Evolutionary conservation across 2,797 vertebrate genomes (phyloP).

Genomic region (Thaleichthys pacificus): DNA sequence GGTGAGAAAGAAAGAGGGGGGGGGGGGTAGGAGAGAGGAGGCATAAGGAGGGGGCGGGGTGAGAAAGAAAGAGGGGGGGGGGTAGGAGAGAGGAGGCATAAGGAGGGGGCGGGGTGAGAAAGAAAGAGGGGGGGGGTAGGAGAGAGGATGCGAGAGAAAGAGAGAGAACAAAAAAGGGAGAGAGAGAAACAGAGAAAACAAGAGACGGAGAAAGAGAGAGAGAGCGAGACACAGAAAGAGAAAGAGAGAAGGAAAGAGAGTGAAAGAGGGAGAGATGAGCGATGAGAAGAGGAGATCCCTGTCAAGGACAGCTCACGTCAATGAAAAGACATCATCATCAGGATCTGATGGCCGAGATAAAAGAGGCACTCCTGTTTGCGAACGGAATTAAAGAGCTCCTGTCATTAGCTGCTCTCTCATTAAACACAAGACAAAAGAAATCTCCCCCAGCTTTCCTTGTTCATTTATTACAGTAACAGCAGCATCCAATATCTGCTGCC

Average conservation of each 20-base stretch:
- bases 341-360: not conserved
- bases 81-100: conserved; percentile 14
- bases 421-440: not conserved
- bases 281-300: not conserved
- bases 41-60: conserved; percentile 41
- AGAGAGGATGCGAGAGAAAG: too few species aligned
- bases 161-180: conserved; percentile 40
- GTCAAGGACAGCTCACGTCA: not conserved
- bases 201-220: conserved; percentile 19
- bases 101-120: conserved; percentile 45
- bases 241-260: conserved; percentile 5
- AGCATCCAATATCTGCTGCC: not conserved
- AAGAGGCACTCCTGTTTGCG: not conserved
- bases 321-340: not conserved
- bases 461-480: not conserved
- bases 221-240: conserved; percentile 37
- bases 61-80: conserved; percentile 27
- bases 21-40: conserved; percentile 7
- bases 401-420: not conserved
- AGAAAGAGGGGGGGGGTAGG: conserved; percentile 10
- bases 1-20: conserved; percentile 30
- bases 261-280: conserved; percentile 33
- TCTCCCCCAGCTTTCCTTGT: too few species aligned
- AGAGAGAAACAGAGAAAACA: conserved; percentile 38
- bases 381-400: not conserved